Evolutionary conservation across 2,113 vertebrate species (phyloP), one percentile per base, ranked within the genome.

Genomic region (Pedionomus torquatus): DNA sequence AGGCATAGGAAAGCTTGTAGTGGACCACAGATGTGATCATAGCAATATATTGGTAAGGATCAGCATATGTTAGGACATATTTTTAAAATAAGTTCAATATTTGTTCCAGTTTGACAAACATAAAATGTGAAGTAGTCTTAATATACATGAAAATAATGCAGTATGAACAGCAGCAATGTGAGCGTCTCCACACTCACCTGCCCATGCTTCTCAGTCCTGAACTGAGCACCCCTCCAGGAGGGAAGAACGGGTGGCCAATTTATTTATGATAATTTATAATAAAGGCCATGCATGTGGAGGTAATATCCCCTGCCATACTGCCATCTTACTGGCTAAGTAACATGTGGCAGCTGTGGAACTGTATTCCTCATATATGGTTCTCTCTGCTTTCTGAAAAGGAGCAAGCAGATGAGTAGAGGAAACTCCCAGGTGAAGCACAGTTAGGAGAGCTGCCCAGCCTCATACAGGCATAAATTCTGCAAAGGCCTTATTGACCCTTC

Each of bases 161-260:
- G 8, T 39, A 28, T 33, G 35, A 70, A 35, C 35, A 74, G 39
- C 65, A 88, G 35, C 33, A 74, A 21, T 48, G 25, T 24, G 60
- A 33, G 7, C 4, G 3, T 13, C 52, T 63, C 66, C 33, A 71
- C 16, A 46, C 16, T 11, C 0, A 0, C 18, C 48, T 49, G 13
- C 28, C 20, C 17, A 1, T 21, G 8, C 13, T 31, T 31, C n/a
- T 58, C n/a, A 41, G 5, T 60, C 28, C 63, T 72, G 43, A 48
- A 13, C 18, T 48, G 61, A 11, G 35, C 10, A 10, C 6, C 10
- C 14, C 12, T 28, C 23, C 43, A 54, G 18, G 4, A 49, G 4
- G 21, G 19, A 9, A 89, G 3, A 13, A 39, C 5, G 48, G 48
- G 31, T 54, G 39, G 17, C 21, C 23, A 44, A 8, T 60, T 77